Evolutionary conservation across 2,797 vertebrate genomes (phyloP).

Genomic region (Trachurus trachurus): DNA sequence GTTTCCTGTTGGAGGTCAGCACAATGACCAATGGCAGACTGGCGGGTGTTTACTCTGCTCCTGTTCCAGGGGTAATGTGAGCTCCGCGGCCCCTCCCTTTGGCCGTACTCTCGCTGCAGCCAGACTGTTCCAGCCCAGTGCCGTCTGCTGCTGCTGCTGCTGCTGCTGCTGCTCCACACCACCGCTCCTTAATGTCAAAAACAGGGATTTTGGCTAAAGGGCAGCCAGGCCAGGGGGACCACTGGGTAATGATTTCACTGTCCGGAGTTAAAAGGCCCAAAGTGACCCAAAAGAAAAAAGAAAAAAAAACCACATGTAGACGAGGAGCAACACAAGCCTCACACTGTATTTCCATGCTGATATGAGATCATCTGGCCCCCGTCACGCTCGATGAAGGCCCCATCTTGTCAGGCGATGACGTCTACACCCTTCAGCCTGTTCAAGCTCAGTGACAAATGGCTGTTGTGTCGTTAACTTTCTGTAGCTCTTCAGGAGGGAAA

Average conservation of each 20-base stretch:
- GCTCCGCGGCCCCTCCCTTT: conserved; percentile 77
- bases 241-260: conserved; percentile 62
- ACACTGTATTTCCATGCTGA: conserved; percentile 44
- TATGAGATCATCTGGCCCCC: conserved; percentile 71
- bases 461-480: conserved; percentile 46
- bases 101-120: conserved; percentile 54
- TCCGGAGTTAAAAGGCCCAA: conserved; percentile 54
- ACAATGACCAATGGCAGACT: conserved; percentile 80
- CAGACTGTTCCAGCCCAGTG: conserved; percentile 59
- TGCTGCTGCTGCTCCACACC: conserved; percentile 40
- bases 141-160: conserved; percentile 56
- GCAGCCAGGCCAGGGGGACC: conserved; percentile 54
- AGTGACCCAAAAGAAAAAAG: conserved; percentile 46
- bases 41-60: conserved; percentile 81
- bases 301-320: conserved; percentile 41
- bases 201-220: conserved; percentile 66
- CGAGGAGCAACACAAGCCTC: conserved; percentile 31
- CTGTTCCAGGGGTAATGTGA: conserved; percentile 82
- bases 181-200: conserved; percentile 80
- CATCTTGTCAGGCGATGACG: conserved; percentile 51
- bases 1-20: conserved; percentile 86
- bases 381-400: conserved; percentile 45
- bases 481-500: conserved; percentile 31
- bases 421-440: conserved; percentile 13
- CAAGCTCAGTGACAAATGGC: conserved; percentile 27